phyloP scores from a whole-genome alignment of 2,888 invertebrate genomes.

The Chesias legatella region DNA sequence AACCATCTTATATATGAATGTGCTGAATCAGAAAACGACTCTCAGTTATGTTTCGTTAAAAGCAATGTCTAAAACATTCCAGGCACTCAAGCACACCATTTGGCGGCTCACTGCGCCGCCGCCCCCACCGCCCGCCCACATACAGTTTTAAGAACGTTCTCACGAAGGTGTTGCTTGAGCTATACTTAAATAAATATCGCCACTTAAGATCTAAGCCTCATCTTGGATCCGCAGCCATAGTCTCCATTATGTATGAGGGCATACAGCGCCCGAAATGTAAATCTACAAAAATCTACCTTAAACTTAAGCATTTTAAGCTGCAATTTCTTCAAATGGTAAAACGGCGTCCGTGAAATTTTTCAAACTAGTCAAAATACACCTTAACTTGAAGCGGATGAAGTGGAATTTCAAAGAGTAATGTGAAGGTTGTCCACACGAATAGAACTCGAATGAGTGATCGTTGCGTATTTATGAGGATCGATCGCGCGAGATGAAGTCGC shows the following conservation, averaged over 20 bases:
- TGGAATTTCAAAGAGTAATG: background rate
- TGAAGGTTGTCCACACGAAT: conserved; percentile 8
- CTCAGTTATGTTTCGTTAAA: too few species aligned
- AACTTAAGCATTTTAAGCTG: background rate
- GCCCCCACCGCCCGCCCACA: too few species aligned
- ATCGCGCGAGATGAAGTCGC: conserved; percentile 13
- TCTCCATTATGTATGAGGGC: conserved; percentile 51
- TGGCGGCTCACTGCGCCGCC: too few species aligned
- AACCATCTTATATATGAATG: too few species aligned
- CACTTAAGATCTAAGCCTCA: conserved; percentile 48
- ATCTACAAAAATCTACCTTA: conserved; percentile 1
- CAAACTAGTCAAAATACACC: too few species aligned
- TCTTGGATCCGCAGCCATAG: conserved; percentile 37
- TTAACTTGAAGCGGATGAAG: too few species aligned
- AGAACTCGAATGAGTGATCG: conserved; percentile 25
- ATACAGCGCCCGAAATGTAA: conserved; percentile 11
- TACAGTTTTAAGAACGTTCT: background rate
- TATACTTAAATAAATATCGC: conserved; percentile 53
- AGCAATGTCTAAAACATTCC: too few species aligned
- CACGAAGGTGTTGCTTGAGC: conserved; percentile 16
- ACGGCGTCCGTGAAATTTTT: background rate
- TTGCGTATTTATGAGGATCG: conserved; percentile 33
- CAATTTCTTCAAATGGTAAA: conserved; percentile 2
- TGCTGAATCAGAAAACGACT: too few species aligned
- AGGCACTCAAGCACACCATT: background rate